Evolutionary conservation across 1,140 invertebrate genomes (phyloP), one percentile per base, ranked within the genome.

Genomic region (Galleria mellonella): DNA sequence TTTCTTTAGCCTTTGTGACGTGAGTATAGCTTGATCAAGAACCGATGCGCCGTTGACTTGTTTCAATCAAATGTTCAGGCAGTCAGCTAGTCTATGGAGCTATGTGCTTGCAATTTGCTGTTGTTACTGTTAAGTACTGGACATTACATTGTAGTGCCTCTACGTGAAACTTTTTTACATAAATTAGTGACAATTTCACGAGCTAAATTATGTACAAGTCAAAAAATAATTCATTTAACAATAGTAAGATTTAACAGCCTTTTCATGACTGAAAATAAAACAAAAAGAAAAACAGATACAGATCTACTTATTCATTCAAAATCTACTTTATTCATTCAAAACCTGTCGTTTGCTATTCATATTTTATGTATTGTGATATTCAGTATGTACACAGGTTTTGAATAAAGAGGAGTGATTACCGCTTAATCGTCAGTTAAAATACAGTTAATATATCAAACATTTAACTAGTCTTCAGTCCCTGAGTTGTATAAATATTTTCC

Each of bases 381-480:
- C 49, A 44, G 58, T 72, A 62, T 65, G 73, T 67, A 59, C 60
- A 75, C 81, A 84, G 81, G 77, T 81, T 84, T 84, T 81, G 81
- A 84, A 82, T 49, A 81, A 82, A 84, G 70, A 56, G 66, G 62
- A 17, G 35, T 17, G 35, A 37, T 76, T 71, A 68, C 51, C 60
- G 60, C 76, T 79, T 77, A 78, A 77, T 70, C 62, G 64, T 72
- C 82, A 75, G 75, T 73, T 79, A 83, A 75, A 82, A 81, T 83
- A 83, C 72, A 82, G 77, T 82, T 75, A 76, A 81, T 83, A 82
- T 85, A 83, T 85, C 75, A 82, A 83, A 85, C 78, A 83, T 83
- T 83, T 85, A 85, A 69, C 77, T 83, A 85, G 73, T 85, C 73
- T 83, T 85, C 82, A 85, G 82, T 85, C 82, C 82, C 75, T 83